Percentiles rank a stretch among this genome's conserved stretches.
Conservation (phyloP, 2,888 invertebrate genomes). For the Polymixis flavicincta region DNA sequence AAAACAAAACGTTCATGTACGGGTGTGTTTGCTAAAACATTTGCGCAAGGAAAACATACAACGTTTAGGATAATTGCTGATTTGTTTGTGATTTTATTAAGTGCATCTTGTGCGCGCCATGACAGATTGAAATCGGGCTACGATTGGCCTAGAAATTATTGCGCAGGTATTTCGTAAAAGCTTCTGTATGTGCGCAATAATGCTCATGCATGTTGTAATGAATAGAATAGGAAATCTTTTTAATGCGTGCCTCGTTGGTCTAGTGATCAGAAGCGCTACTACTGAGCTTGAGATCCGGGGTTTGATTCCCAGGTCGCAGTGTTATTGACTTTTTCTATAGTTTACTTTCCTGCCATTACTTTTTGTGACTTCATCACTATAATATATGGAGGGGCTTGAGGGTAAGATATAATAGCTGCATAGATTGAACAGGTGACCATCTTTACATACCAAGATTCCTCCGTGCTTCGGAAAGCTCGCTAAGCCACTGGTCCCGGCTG, state of each 20-base stretch:
- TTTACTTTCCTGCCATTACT: neutral
- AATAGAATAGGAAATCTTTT: too few relatives aligned
- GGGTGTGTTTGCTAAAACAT: constrained; percentile 65
- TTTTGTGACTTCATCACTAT: neutral
- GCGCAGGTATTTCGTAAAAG: constrained; percentile 51
- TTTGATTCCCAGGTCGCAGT: too few relatives aligned
- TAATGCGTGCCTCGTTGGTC: too few relatives aligned
- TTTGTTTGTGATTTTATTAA: constrained; percentile 64
- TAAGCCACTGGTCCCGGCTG: too few relatives aligned
- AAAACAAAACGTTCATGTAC: constrained; percentile 46
- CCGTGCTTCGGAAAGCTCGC: too few relatives aligned
- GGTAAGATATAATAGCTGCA: too few relatives aligned
- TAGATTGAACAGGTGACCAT: too few relatives aligned
- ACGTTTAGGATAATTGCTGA: constrained; percentile 63
- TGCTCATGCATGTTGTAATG: neutral
- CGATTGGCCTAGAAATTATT: constrained; percentile 51
- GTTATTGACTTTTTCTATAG: too few relatives aligned
- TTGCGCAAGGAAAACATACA: constrained; percentile 69
- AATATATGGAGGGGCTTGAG: too few relatives aligned
- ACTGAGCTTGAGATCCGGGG: too few relatives aligned
- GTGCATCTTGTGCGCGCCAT: constrained; percentile 46
- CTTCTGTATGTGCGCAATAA: constrained; percentile 22
- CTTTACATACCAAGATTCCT: too few relatives aligned
- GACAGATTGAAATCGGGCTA: constrained; percentile 56
- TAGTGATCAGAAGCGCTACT: too few relatives aligned